Conservation (phyloP, 1,140 invertebrate species). For the Charaxes varanes region DNA sequence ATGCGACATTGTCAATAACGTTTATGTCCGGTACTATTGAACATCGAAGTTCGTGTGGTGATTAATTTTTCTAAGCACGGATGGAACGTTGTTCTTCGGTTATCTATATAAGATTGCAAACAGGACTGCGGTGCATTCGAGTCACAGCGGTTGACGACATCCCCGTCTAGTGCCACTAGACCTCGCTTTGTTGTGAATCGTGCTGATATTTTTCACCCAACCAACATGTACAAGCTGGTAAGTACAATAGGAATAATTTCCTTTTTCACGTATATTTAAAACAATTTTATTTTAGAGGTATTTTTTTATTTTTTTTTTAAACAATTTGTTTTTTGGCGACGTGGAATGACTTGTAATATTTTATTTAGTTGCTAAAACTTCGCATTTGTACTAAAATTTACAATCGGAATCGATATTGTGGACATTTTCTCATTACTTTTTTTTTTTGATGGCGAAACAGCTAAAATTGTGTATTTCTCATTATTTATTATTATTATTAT, state of each 20-base stretch:
- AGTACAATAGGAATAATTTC: slow-evolving; percentile 19
- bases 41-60: slow-evolving; percentile 33
- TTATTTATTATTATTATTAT: too few relatives aligned
- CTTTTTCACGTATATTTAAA: neutral
- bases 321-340: neutral
- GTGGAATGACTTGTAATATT: too few relatives aligned
- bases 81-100: slow-evolving; percentile 28
- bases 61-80: slow-evolving; percentile 64
- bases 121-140: slow-evolving; percentile 20
- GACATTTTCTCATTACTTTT: too few relatives aligned
- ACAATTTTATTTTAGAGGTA: slow-evolving; percentile 19
- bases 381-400: too few relatives aligned
- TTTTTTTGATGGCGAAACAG: too few relatives aligned
- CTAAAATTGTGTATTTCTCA: too few relatives aligned
- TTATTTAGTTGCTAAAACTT: too few relatives aligned
- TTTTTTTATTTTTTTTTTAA: slow-evolving; percentile 5
- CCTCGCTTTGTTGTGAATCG: slow-evolving; percentile 27
- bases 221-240: slow-evolving; percentile 57
- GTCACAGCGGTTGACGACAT: slow-evolving; percentile 32
- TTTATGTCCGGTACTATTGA: slow-evolving; percentile 49
- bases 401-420: too few relatives aligned
- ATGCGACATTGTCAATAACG: slow-evolving; percentile 60
- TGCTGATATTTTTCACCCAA: slow-evolving; percentile 6
- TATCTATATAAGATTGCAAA: slow-evolving; percentile 46
- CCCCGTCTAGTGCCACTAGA: slow-evolving; percentile 47